These are phyloP conservation scores for Megastigmus dorsalis DNA, from an alignment of 2,888 invertebrate genomes.

Conservation along the genomic window DNA sequence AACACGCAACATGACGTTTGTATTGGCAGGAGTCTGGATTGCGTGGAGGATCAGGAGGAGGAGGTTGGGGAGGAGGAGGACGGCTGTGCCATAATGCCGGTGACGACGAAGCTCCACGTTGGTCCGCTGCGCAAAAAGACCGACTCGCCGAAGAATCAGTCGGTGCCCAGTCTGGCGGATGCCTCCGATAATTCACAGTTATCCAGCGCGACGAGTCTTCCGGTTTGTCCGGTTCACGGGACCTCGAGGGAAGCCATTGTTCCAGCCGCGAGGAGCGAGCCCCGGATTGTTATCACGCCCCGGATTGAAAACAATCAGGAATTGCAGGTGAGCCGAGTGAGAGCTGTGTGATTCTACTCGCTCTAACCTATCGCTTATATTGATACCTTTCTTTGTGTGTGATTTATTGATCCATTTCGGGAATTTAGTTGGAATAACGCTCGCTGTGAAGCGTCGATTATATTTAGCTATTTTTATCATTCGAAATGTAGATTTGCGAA, in stretches of 20 bases:
- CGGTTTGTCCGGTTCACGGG: slow-evolving; percentile 65
- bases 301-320: slow-evolving; percentile 47
- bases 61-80: slow-evolving; percentile 59
- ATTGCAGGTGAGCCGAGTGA: slow-evolving; percentile 7
- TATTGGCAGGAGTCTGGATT: slow-evolving; percentile 64
- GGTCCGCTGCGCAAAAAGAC: slow-evolving; percentile 67
- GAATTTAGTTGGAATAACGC: too few species aligned
- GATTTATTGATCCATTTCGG: too few species aligned
- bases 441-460: too few species aligned
- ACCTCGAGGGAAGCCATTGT: not conserved
- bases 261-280: slow-evolving; percentile 54
- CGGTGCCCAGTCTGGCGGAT: slow-evolving; percentile 62
- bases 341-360: too few species aligned
- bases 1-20: too few species aligned
- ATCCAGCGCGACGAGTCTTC: slow-evolving; percentile 42
- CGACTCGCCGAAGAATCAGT: slow-evolving; percentile 64
- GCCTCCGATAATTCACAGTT: slow-evolving; percentile 59
- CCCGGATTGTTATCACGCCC: slow-evolving; percentile 67
- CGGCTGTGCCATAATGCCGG: slow-evolving; percentile 51
- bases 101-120: slow-evolving; percentile 70
- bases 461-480: too few species aligned
- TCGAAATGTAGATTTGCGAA: too few species aligned
- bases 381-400: too few species aligned
- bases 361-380: too few species aligned
- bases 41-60: slow-evolving; percentile 65